Evolutionary conservation across 2,113 vertebrate species (phyloP), one percentile per base, ranked within the genome.

Genomic region (Pomatorhinus ruficollis): DNA sequence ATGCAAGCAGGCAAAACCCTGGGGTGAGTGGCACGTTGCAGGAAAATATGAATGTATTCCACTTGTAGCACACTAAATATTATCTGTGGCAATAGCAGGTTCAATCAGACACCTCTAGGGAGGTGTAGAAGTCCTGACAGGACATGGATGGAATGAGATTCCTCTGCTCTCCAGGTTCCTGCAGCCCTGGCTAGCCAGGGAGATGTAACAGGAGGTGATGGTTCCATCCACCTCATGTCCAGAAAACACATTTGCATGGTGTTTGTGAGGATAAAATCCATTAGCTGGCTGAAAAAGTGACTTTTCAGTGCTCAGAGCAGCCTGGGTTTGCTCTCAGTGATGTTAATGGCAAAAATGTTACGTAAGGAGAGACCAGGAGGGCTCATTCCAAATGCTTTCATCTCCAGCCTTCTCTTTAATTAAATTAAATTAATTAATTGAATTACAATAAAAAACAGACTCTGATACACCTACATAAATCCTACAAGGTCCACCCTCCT

Each of bases 391-490:
- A 44, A 20, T 1, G 12, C 39, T 70, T 83, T 77, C 23, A 83
- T 37, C 31, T 40, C 61, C 40, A 59, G 3, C 6, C 19, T 79
- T 61, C 45, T 81, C 42, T 81, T 76, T 22, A 82, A 47, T 44
- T 64, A 12, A 53, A 47, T 44, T 64, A 12, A 53, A 59, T 53
- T 4, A 74, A 54, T 53, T 56, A n/a, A 49, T 54, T 54, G 4
- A 42, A 59, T 44, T 68, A 15, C 8, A 31, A 37, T 65, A 30
- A 70, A 31, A 59, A 64, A 30, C 10, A 15, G 45, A n/a, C 30
- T 42, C 47, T 2, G 0, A 33, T 57, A 12, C 0, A 2, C 10
- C 31, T 65, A 18, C 27, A 14, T 12, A 50, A 23, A 70, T 47
- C 33, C 27, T 31, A 27, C 0, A 7, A 69, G 24, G 33, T 15